phyloP scores from a whole-genome alignment of 2,797 vertebrate genomes.

The Mormyrops boulengeri region DNA sequence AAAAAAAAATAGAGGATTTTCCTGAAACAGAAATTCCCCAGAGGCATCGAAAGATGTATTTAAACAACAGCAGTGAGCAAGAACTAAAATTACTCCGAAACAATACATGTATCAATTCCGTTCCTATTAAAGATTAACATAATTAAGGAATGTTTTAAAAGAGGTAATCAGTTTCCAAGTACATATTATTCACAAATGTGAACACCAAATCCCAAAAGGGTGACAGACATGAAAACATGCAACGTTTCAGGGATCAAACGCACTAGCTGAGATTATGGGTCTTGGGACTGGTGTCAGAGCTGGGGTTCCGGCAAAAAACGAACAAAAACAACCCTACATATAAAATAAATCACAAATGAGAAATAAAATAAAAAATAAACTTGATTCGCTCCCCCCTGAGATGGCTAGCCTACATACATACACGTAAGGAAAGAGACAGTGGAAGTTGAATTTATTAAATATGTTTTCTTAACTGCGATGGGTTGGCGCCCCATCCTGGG shows the following conservation, averaged over 20 bases:
- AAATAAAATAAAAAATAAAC: neutral
- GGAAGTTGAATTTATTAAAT: neutral
- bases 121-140: slow-evolving; percentile 2
- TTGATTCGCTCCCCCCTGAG: neutral
- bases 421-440: neutral
- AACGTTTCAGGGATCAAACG: neutral
- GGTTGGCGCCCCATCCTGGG: neutral
- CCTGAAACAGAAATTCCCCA: neutral
- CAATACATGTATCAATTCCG: neutral
- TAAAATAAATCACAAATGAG: neutral
- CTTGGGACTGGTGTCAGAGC: neutral
- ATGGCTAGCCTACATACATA: neutral
- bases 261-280: neutral
- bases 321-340: neutral
- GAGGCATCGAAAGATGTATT: neutral
- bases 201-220: neutral
- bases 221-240: neutral
- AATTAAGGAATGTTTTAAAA: neutral
- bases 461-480: neutral
- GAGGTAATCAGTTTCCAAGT: neutral
- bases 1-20: neutral
- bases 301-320: neutral
- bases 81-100: neutral
- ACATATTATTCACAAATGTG: neutral
- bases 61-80: neutral